Conservation (phyloP, 2,888 invertebrate species). For the Tetragonisca angustula region DNA sequence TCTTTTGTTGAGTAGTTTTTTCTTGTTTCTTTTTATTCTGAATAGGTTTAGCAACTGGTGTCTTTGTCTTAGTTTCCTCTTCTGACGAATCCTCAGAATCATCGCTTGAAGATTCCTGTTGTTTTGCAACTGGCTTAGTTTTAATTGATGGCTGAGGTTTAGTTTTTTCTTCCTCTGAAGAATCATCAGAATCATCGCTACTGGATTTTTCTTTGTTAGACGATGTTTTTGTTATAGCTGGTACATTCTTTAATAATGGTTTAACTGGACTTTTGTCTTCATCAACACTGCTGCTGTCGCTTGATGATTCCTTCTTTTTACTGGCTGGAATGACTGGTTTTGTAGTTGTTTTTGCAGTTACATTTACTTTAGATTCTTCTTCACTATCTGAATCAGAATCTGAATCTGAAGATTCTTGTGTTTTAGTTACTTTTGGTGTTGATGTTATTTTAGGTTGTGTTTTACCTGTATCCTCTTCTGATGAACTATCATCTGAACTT, state of each 20-base stretch:
- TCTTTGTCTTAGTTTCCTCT: constrained; percentile 69
- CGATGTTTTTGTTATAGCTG: constrained; percentile 54
- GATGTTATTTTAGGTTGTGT: constrained; percentile 43
- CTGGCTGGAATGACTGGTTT: constrained; percentile 64
- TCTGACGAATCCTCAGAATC: constrained; percentile 82
- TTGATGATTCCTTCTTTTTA: constrained; percentile 80
- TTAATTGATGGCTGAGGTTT: constrained; percentile 39
- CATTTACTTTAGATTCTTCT: constrained; percentile 77
- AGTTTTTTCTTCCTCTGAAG: constrained; percentile 69
- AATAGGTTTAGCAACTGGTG: constrained; percentile 55
- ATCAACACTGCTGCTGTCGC: constrained; percentile 78
- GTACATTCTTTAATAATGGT: constrained; percentile 50
- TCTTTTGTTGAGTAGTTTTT: constrained; percentile 54
- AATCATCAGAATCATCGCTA: constrained; percentile 61
- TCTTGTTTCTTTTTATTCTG: constrained; percentile 66
- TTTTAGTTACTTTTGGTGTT: constrained; percentile 59
- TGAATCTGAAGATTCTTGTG: constrained; percentile 67
- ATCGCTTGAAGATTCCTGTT: constrained; percentile 70
- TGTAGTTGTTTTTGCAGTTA: constrained; percentile 34
- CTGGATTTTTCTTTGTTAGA: constrained; percentile 64
- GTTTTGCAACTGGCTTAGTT: constrained; percentile 51
- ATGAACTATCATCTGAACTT: constrained; percentile 77
- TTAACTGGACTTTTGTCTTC: constrained; percentile 62
- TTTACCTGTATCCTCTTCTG: constrained; percentile 71
- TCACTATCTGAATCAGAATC: constrained; percentile 81